These are phyloP conservation scores for Drosophila kokeensis DNA, from an alignment of 2,888 invertebrate species.

Conservation along the genomic window DNA sequence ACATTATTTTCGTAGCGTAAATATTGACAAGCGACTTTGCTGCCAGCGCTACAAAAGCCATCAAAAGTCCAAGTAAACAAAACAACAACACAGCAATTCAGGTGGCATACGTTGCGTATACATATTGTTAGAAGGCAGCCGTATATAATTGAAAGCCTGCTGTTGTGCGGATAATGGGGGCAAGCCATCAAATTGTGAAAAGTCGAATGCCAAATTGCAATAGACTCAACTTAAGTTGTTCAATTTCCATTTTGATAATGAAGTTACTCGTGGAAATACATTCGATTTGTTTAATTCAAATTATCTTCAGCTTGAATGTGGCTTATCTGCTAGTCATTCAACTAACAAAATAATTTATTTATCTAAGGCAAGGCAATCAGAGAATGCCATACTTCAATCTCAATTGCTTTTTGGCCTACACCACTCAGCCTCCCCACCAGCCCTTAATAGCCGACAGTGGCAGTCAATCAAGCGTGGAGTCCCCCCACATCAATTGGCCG, in stretches of 20 bases:
- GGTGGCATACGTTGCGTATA: slow-evolving; percentile 43
- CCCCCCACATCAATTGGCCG: slow-evolving; percentile 37
- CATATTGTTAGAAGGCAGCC: slow-evolving; percentile 11
- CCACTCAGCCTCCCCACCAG: neutral
- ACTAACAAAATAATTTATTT: slow-evolving; percentile 46
- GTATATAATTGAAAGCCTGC: slow-evolving; percentile 24
- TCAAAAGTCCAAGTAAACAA: slow-evolving; percentile 40
- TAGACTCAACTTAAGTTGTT: neutral
- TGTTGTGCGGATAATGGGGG: neutral
- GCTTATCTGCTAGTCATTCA: slow-evolving; percentile 38
- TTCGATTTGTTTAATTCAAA: slow-evolving; percentile 1
- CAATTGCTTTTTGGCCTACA: slow-evolving; percentile 24
- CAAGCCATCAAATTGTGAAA: neutral
- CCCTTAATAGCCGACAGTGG: slow-evolving; percentile 21
- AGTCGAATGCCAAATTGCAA: neutral
- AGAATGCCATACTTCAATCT: slow-evolving; percentile 39
- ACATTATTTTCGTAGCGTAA: slow-evolving; percentile 64
- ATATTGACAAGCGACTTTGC: slow-evolving; percentile 62
- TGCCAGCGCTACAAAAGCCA: slow-evolving; percentile 20
- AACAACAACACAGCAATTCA: slow-evolving; percentile 27
- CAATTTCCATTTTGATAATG: neutral
- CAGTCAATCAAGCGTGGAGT: slow-evolving; percentile 48
- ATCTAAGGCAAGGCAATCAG: slow-evolving; percentile 39
- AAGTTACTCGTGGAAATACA: neutral
- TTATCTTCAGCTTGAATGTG: slow-evolving; percentile 8